phyloP scores from a whole-genome alignment of 2,797 vertebrate genomes.

The Taeniopygia guttata region DNA sequence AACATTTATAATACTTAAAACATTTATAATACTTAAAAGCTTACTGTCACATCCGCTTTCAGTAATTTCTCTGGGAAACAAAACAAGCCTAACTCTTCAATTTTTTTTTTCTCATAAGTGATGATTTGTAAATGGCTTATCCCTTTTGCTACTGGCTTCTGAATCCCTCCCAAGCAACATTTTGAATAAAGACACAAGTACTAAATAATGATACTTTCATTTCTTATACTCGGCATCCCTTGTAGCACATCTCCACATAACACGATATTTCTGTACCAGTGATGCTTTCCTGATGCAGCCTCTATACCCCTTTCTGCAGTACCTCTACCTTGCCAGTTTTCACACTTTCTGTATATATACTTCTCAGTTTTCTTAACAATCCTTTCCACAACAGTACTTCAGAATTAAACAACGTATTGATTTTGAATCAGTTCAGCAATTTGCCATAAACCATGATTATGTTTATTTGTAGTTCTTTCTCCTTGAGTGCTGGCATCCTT shows the following conservation, averaged over 20 bases:
- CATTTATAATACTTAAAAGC: neutral
- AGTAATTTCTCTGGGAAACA: neutral
- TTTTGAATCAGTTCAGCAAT: neutral
- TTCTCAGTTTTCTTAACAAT: neutral
- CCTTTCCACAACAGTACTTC: neutral
- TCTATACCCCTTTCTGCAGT: neutral
- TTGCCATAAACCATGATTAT: neutral
- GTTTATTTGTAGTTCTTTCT: neutral
- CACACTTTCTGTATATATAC: neutral
- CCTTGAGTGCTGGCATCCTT: neutral
- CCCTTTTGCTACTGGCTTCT: neutral
- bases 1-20: neutral
- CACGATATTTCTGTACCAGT: neutral
- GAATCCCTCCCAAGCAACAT: neutral
- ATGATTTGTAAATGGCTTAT: neutral
- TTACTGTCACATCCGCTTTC: neutral
- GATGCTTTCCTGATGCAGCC: neutral
- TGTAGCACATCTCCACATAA: neutral
- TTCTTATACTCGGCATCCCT: neutral
- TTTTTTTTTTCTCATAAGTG: neutral
- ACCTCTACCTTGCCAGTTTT: neutral
- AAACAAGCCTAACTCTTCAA: neutral
- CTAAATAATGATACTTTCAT: neutral
- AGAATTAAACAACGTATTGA: neutral
- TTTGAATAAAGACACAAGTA: neutral